phyloP scores from a whole-genome alignment of 1,140 invertebrate species.

The Coenobita brevimanus region DNA sequence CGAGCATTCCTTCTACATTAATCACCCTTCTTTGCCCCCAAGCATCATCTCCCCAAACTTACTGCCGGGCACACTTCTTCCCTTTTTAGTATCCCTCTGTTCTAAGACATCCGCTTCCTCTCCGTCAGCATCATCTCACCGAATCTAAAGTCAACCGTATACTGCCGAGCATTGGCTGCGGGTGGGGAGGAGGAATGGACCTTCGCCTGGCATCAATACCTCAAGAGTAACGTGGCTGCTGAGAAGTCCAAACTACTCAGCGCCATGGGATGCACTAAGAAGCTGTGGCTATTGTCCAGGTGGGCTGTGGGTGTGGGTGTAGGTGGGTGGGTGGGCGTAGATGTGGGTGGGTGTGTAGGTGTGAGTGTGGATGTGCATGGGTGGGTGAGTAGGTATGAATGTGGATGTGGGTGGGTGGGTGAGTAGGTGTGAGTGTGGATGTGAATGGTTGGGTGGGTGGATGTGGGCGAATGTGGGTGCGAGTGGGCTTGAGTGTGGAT shows the following conservation, averaged over 20 bases:
- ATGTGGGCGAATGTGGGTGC: not conserved
- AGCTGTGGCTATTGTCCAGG: conserved; percentile 74
- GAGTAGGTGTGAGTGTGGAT: not conserved
- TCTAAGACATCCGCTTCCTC: no score
- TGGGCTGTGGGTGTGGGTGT: conserved; percentile 68
- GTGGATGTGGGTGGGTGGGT: not conserved
- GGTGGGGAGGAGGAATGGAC: conserved; percentile 74
- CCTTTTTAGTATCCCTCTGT: no score
- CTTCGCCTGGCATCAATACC: conserved; percentile 73
- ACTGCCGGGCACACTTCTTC: no score
- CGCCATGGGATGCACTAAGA: conserved; percentile 80
- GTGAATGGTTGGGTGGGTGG: not conserved
- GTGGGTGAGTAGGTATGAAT: conserved; percentile 5
- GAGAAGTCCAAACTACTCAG: conserved; percentile 80
- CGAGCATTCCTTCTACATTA: no score
- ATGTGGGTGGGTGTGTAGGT: conserved; percentile 8
- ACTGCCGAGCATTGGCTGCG: conserved; percentile 74
- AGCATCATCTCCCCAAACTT: no score
- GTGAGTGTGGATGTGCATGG: not conserved
- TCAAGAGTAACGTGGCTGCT: conserved; percentile 72
- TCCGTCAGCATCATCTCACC: conserved; percentile 44
- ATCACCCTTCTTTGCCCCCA: no score
- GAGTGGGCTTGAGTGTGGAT: no score
- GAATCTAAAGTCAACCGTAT: conserved; percentile 75
- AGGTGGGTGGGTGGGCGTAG: not conserved